Evolutionary conservation across 2,113 vertebrate species (phyloP), one percentile per base, ranked within the genome.

Genomic region (Toxotes chatareus): DNA sequence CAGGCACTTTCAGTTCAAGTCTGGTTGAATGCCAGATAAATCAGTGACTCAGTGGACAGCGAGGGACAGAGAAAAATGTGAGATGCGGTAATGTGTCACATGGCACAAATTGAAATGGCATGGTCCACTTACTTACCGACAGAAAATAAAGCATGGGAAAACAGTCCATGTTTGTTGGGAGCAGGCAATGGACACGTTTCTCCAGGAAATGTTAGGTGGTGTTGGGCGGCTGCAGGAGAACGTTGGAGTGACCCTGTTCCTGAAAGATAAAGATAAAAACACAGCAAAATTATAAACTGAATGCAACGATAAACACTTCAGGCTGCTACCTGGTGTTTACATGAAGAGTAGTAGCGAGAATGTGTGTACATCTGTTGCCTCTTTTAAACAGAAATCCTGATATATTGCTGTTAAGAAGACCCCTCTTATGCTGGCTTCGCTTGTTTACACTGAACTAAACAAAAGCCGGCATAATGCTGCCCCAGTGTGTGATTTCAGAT

Each of bases 101-200:
- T 87, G 90, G 73, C 57, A 71, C 87, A 80, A 88, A 89, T 65
- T 88, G 65, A 88, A 89, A 85, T 67, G 64, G 73, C 68, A 76
- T 76, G 91, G 91, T 92, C 94, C 95, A 96, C 96, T 75, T 81
- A 93, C 93, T 98, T 95, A 99, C 97, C 97, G 97, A 97, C 97
- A 98, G 96, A 96, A 97, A 97, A 96, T 97, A 97, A 96, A 97
- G 97, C 97, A 97, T 96, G 96, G 96, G 96, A 96, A 97, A 97
- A 99, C 97, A 98, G 97, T 98, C 97, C 97, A 99, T 99, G 97
- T 96, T 99, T 98, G 96, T 98, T 94, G 97, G 96, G 95, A 96
- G 95, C 94, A 94, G 94, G 94, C 94, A 91, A 94, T 94, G 96
- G 94, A 95, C 94, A 94, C 89, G 94, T 94, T 96, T 93, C 94